Percentiles rank a stretch among this genome's conserved stretches.
phyloP scores from a whole-genome alignment of 2,888 invertebrate genomes.

The Meghimatium bilineatum region DNA sequence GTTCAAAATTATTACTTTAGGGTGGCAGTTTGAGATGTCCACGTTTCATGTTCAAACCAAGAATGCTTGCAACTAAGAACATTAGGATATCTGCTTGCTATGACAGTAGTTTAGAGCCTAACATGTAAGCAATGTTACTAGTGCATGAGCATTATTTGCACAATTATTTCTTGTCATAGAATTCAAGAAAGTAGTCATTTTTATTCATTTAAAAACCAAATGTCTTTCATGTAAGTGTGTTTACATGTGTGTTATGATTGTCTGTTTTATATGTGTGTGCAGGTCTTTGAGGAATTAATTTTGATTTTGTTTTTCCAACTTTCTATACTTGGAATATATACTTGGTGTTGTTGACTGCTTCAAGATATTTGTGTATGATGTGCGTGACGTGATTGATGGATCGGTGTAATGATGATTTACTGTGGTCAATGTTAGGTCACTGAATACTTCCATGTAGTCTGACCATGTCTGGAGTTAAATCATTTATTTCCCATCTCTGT shows the following conservation, averaged over 20 bases:
- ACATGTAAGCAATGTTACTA: neutral
- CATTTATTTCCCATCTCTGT: too few relatives aligned
- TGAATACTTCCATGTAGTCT: too few relatives aligned
- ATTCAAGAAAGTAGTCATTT: neutral
- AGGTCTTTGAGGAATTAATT: neutral
- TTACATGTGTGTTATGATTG: too few relatives aligned
- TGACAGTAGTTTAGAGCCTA: neutral
- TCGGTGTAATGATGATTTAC: too few relatives aligned
- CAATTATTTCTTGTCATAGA: neutral
- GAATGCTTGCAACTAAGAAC: neutral
- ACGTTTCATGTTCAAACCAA: neutral
- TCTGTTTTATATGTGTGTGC: neutral
- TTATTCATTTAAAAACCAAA: constrained; percentile 5
- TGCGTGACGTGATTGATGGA: neutral
- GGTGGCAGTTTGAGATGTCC: too few relatives aligned
- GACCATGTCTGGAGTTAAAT: too few relatives aligned
- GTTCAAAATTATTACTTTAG: too few relatives aligned
- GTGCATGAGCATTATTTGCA: neutral
- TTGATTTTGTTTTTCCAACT: neutral
- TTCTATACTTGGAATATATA: neutral
- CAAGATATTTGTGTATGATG: neutral
- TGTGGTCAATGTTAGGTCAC: too few relatives aligned
- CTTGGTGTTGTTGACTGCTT: neutral
- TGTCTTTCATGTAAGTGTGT: neutral
- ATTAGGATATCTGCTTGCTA: neutral